These are phyloP conservation scores for Champsocephalus esox DNA, from an alignment of 2,797 vertebrate species.

Conservation along the genomic window DNA sequence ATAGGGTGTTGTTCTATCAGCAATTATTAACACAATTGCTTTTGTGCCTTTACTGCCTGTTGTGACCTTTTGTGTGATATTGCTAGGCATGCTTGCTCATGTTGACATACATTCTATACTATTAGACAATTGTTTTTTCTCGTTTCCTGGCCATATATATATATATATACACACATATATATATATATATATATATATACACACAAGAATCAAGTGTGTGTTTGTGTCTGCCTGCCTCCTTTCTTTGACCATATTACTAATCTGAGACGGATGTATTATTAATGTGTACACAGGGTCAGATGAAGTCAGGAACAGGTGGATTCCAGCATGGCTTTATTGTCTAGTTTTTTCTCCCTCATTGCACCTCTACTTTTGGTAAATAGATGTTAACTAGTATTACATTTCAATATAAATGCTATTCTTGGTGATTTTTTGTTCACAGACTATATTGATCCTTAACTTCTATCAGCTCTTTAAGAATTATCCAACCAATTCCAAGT, in stretches of 20 bases:
- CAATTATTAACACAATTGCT: background rate
- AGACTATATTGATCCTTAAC: background rate
- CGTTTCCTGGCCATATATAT: slow-evolving; percentile 32
- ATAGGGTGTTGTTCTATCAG: background rate
- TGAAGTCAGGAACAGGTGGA: slow-evolving; percentile 19
- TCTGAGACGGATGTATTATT: slow-evolving; percentile 59
- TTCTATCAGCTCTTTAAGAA: background rate
- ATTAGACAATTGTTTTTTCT: background rate
- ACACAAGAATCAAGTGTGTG: slow-evolving; percentile 3
- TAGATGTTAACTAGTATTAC: background rate
- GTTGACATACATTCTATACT: background rate
- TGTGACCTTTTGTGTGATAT: background rate
- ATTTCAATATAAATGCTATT: background rate
- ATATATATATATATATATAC: slow-evolving; percentile 14
- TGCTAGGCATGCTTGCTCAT: background rate
- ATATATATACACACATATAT: background rate
- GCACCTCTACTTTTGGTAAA: background rate
- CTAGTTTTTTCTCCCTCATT: background rate
- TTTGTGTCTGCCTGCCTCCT: background rate
- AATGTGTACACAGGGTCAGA: slow-evolving; percentile 15
- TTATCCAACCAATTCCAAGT: background rate
- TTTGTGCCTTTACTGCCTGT: background rate
- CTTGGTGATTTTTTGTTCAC: background rate
- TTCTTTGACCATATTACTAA: slow-evolving; percentile 50
- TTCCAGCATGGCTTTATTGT: slow-evolving; percentile 1